These are phyloP conservation scores for Marcusenius ussheri DNA, from an alignment of 2,113 vertebrate species.

Conservation along the genomic window DNA sequence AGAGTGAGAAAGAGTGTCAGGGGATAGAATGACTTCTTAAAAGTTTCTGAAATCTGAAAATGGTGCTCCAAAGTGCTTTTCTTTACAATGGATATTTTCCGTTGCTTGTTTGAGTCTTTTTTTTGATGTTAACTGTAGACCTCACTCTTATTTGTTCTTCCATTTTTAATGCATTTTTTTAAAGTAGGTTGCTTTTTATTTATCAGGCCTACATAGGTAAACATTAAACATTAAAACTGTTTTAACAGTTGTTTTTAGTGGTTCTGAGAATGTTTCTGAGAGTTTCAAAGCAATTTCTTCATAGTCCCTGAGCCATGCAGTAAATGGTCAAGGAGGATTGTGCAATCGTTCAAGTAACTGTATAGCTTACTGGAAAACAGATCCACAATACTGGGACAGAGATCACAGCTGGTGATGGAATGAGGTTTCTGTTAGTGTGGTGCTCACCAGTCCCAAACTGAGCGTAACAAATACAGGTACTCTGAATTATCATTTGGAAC, in stretches of 20 bases:
- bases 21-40: neutral
- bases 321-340: neutral
- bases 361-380: neutral
- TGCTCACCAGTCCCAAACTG: conserved; percentile 54
- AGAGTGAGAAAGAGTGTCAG: neutral
- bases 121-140: neutral
- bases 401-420: conserved; percentile 46
- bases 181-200: neutral
- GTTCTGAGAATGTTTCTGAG: neutral
- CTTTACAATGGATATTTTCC: neutral
- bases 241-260: neutral
- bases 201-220: neutral
- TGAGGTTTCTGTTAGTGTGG: conserved; percentile 54
- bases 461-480: conserved; percentile 39
- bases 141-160: neutral
- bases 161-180: neutral
- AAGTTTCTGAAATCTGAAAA: conserved; percentile 7
- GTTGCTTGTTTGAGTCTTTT: neutral
- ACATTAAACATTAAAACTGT: neutral
- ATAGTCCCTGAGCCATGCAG: neutral
- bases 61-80: neutral
- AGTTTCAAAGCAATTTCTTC: neutral
- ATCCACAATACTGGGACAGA: neutral
- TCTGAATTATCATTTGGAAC: conserved; percentile 40
- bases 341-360: neutral